Base-by-base conservation (phyloP, 1,140 invertebrate species). In the Apocrypta bakeri region DNA sequence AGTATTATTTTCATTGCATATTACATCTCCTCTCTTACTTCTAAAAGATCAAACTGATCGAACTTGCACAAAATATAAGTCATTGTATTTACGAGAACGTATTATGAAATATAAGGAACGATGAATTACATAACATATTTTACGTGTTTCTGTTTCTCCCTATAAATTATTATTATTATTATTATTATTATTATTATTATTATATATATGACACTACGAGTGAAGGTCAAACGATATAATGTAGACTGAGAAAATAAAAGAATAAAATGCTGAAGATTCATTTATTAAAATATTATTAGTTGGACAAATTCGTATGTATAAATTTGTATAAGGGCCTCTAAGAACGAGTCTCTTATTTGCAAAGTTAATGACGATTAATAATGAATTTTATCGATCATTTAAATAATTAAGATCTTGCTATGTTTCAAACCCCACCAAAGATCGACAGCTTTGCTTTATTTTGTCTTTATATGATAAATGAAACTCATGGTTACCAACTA, bases 341-440 rank as follows among this genome's bases (percentile, higher is more conserved):
- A 73, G 42, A 71, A 25, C 75, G 68, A 9, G 75, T 71, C 74
- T 71, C 74, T n/a, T 37, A 72, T 56, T 56, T 82, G 83, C 73
- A 82, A 85, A 85, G 68, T 61, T 85, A 84, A 25, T 71, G 72
- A 68, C 63, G 68, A 79, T 85, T 61, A 75, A 75, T 82, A 71
- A 76, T 75, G 61, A 81, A 81, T 78, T 75, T 71, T 29, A 66
- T 66, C 12, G 9, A 66, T 27, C 27, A 17, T 66, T 12, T 6
- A 27, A 27, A 25, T 2, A 31, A 11, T 61, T 82, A 82, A 76
- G 73, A 76, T 78, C 42, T 61, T 37, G 14, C 24, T 74, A 21
- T n/a, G 21, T n/a, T 68, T 69, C 66, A 64, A 85, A 48, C 79
- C 79, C 61, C 78, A 80, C 42, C 68, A 82, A 83, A 83, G 68